phyloP scores from a whole-genome alignment of 2,888 invertebrate species.

The Xiphydria camelus region DNA sequence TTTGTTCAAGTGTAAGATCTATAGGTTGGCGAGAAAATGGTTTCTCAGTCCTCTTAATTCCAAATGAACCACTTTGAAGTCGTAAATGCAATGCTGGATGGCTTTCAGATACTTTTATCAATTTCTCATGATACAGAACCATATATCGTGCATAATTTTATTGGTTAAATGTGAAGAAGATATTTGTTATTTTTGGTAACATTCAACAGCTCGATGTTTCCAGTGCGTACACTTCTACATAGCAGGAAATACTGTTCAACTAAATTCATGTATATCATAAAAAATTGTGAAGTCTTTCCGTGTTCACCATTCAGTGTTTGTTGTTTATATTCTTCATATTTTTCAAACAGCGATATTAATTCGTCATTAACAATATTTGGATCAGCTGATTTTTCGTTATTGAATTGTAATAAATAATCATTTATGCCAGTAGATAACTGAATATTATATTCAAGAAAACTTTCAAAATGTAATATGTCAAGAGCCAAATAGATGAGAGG shows the following conservation, averaged over 20 bases:
- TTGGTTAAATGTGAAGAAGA: constrained; percentile 46
- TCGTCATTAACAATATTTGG: no score
- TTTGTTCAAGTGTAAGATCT: no score
- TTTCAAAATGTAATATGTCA: no score
- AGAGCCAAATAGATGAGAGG: no score
- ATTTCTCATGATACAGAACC: constrained; percentile 39
- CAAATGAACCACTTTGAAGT: constrained; percentile 37
- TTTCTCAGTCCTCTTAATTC: no score
- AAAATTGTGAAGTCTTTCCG: constrained; percentile 44
- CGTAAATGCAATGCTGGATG: constrained; percentile 36
- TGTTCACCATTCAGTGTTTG: constrained; percentile 30
- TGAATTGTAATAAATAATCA: no score
- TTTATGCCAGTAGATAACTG: no score
- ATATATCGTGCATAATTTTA: constrained; percentile 46
- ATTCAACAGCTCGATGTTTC: constrained; percentile 31
- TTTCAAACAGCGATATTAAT: constrained; percentile 20
- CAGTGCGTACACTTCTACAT: constrained; percentile 36
- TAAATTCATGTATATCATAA: constrained; percentile 34
- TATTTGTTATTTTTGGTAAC: constrained; percentile 37
- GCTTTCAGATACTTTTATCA: constrained; percentile 37
- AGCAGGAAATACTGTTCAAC: constrained; percentile 36
- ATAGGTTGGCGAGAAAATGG: constrained; percentile 28
- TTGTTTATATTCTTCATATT: constrained; percentile 28
- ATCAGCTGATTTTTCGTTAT: no score
- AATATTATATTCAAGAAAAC: no score